These are phyloP conservation scores for Cyclopterus lumpus DNA, from an alignment of 2,797 vertebrate genomes.

Conservation along the genomic window DNA sequence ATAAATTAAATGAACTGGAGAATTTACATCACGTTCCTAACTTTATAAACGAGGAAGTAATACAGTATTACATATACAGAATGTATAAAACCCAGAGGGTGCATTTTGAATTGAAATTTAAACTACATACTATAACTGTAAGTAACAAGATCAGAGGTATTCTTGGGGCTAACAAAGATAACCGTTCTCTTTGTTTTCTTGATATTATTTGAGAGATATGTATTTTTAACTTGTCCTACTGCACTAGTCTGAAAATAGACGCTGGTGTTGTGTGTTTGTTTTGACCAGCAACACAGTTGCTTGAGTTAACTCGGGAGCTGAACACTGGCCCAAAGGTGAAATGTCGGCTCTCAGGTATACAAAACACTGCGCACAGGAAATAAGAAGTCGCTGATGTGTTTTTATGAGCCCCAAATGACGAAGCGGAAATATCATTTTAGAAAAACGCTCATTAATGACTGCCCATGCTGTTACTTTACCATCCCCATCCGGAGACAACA, in stretches of 20 bases:
- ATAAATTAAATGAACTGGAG: constrained; percentile 1
- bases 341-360: constrained; percentile 36
- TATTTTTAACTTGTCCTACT: constrained; percentile 69
- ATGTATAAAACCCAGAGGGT: background rate
- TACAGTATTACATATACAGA: background rate
- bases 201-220: constrained; percentile 49
- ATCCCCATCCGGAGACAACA: constrained; percentile 30
- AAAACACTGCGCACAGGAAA: constrained; percentile 32
- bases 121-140: constrained; percentile 1
- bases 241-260: constrained; percentile 58
- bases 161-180: constrained; percentile 36
- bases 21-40: background rate
- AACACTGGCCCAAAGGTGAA: constrained; percentile 34
- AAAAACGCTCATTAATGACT: constrained; percentile 31
- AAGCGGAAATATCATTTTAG: constrained; percentile 37
- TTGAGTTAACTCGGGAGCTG: constrained; percentile 34
- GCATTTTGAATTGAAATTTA: background rate
- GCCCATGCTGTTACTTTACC: constrained; percentile 26
- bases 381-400: constrained; percentile 27
- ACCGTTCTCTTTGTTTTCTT: constrained; percentile 41
- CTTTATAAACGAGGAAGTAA: background rate
- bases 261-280: constrained; percentile 59
- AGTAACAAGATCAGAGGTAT: constrained; percentile 9
- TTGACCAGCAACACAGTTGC: constrained; percentile 62
- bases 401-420: constrained; percentile 33